Percentiles rank a stretch among this genome's conserved stretches.
Evolutionary conservation across 2,113 vertebrate species (phyloP).

Genomic region (Xiphorhynchus elegans): DNA sequence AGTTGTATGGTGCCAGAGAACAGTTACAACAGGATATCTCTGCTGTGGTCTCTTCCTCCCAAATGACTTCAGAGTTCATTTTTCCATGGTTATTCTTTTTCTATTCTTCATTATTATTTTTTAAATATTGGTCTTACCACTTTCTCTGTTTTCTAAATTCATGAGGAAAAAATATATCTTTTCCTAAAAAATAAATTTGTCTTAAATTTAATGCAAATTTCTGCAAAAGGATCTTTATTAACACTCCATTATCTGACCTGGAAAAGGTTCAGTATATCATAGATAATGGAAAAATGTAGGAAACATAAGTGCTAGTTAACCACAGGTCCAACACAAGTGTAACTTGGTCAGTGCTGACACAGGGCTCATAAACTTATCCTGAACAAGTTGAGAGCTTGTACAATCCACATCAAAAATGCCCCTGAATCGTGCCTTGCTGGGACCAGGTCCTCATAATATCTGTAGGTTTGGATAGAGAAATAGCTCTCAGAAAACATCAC

Average conservation of each 20-base stretch:
- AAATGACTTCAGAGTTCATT: background rate
- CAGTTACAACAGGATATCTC: background rate
- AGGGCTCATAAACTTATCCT: background rate
- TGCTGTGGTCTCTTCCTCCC: background rate
- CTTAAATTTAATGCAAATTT: background rate
- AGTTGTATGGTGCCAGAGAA: background rate
- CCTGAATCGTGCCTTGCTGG: background rate
- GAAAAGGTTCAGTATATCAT: background rate
- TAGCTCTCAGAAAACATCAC: background rate
- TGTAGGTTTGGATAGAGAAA: background rate
- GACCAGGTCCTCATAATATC: background rate
- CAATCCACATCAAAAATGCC: background rate
- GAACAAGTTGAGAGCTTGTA: background rate
- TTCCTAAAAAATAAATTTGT: background rate
- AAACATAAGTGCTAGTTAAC: background rate
- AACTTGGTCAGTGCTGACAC: background rate
- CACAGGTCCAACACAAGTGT: background rate
- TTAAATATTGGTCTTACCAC: background rate
- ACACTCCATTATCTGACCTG: background rate
- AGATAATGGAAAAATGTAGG: slow-evolving; percentile 8
- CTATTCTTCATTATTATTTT: background rate
- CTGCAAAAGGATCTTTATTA: background rate
- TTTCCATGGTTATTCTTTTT: background rate
- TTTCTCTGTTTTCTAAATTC: background rate
- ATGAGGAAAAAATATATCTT: background rate